Evolutionary conservation across 2,888 invertebrate species (phyloP).

Genomic region (Caenorhabditis sp.): DNA sequence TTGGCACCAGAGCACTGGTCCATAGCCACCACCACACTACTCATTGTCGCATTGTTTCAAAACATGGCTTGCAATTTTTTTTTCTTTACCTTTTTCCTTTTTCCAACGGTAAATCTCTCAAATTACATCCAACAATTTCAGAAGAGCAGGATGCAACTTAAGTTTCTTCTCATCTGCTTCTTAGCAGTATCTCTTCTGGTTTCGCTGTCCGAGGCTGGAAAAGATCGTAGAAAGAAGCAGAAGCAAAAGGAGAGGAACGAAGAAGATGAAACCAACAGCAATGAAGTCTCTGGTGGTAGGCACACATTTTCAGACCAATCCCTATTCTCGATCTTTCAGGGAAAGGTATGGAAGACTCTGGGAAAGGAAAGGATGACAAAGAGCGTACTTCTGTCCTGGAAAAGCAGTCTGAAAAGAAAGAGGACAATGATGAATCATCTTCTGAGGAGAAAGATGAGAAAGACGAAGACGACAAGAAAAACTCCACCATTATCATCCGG

Average conservation of each 20-base stretch:
- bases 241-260: slow-evolving; percentile 39
- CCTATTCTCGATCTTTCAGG: background rate
- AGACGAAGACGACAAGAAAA: slow-evolving; percentile 19
- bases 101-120: no score
- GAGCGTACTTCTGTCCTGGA: slow-evolving; percentile 37
- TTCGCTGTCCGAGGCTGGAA: slow-evolving; percentile 29
- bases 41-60: no score
- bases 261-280: slow-evolving; percentile 21
- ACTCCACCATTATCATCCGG: slow-evolving; percentile 40
- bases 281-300: slow-evolving; percentile 20
- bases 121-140: no score
- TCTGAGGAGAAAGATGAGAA: slow-evolving; percentile 51
- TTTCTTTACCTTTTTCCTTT: no score
- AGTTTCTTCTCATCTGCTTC: slow-evolving; percentile 31
- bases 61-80: background rate
- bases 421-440: slow-evolving; percentile 19
- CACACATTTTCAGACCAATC: background rate
- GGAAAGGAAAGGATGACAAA: slow-evolving; percentile 43
- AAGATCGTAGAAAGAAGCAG: slow-evolving; percentile 56
- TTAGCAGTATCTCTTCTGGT: slow-evolving; percentile 33
- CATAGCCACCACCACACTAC: no score
- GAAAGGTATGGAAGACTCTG: slow-evolving; percentile 27
- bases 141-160: no score
- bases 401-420: slow-evolving; percentile 48
- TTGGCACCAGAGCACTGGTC: background rate